phyloP scores from a whole-genome alignment of 2,113 vertebrate genomes.

The Felis catus region DNA sequence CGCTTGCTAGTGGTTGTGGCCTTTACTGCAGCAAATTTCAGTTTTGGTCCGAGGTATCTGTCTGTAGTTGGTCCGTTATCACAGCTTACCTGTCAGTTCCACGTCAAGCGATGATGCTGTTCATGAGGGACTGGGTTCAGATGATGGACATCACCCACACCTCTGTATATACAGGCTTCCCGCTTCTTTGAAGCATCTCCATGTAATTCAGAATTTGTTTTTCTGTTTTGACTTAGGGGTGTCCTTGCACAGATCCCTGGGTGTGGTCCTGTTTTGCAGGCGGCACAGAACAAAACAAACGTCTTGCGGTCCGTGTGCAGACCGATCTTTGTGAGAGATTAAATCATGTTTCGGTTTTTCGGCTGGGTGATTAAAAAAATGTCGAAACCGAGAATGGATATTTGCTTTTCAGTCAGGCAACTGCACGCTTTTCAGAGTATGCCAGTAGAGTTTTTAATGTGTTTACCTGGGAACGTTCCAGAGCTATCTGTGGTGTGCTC shows the following conservation, averaged over 20 bases:
- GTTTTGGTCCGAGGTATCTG: neutral
- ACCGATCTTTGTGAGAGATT: neutral
- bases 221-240: neutral
- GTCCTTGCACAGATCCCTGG: neutral
- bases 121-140: accelerated
- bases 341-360: neutral
- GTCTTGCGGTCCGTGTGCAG: neutral
- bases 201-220: neutral
- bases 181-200: neutral
- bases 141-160: accelerated
- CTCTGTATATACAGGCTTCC: neutral
- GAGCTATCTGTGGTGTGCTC: neutral
- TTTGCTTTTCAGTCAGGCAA: neutral
- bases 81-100: neutral
- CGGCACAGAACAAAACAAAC: neutral
- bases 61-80: neutral
- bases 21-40: neutral
- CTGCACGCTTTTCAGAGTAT: neutral
- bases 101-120: neutral
- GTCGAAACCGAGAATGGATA: neutral
- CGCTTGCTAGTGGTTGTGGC: neutral
- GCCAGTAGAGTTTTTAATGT: neutral
- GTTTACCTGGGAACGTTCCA: neutral
- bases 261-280: neutral
- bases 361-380: neutral